These are phyloP conservation scores for Oreochromis grahami DNA, from an alignment of 2,797 vertebrate species.

Conservation along the genomic window DNA sequence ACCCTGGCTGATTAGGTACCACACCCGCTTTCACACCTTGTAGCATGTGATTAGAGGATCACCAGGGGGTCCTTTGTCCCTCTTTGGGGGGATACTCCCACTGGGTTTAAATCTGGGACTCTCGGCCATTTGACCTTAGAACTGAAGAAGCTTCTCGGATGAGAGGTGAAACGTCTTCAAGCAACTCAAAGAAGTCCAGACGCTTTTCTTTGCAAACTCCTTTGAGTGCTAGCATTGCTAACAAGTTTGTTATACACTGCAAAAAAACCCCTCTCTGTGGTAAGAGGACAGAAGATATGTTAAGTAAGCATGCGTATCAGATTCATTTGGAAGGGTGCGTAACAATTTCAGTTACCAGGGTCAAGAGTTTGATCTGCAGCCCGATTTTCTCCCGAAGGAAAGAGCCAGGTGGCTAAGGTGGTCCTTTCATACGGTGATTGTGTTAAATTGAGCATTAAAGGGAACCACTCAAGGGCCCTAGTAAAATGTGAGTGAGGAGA, in stretches of 20 bases:
- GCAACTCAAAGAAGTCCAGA: too few species aligned
- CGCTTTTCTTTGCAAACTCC: too few species aligned
- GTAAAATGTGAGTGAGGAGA: constrained; percentile 51
- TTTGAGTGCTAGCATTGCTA: background rate
- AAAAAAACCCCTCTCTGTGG: background rate
- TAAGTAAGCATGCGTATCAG: constrained; percentile 34
- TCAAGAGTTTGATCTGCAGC: constrained; percentile 52
- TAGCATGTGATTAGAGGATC: too few species aligned
- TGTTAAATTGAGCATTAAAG: constrained; percentile 74
- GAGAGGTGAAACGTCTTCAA: too few species aligned
- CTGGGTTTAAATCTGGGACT: too few species aligned
- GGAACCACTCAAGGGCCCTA: constrained; percentile 48
- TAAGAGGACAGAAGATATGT: constrained; percentile 15
- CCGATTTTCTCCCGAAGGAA: constrained; percentile 38
- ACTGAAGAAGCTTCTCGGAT: too few species aligned
- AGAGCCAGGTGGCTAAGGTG: constrained; percentile 47
- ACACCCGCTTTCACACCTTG: too few species aligned
- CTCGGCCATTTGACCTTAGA: too few species aligned
- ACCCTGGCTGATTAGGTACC: too few species aligned
- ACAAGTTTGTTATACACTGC: background rate
- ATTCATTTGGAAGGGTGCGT: constrained; percentile 35
- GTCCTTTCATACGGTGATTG: constrained; percentile 62
- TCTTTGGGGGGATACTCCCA: too few species aligned
- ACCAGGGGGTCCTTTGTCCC: too few species aligned
- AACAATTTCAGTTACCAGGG: constrained; percentile 24